Evolutionary conservation across 1,140 invertebrate species (phyloP), one percentile per base, ranked within the genome.

Genomic region (Oedothorax gibbosus): DNA sequence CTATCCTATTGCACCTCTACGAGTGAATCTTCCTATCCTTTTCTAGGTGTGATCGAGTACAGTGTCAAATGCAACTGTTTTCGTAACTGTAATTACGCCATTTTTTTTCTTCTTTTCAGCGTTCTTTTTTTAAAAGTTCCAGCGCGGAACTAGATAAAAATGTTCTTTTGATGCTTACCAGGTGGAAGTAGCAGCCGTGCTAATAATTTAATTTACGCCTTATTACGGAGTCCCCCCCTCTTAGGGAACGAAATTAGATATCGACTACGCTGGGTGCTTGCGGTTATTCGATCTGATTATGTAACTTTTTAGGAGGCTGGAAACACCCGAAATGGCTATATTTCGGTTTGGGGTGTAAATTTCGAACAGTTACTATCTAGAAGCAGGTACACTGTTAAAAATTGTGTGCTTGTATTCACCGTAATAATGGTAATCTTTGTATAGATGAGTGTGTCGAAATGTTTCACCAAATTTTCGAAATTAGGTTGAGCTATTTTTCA

Each of bases 191-290:
- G 75, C 75, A 77, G 75, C 57, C 75, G 75, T 77, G 75, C 60
- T 77, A 77, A 77, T 77, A 77, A 77, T 77, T 77, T 79, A 79
- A 79, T 79, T 68, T 79, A 68, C 77, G 77, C 77, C 60, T 50
- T 56, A 65, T 79, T 79, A 57, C 72, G 21, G 72, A 15, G 35
- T 35, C 35, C 35, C 35, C 35, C 35, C 35, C 35, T 35, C 35
- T 35, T 35, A 35, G 18, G 57, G 18, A 57, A 20, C 15, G 72
- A 12, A 75, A 50, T 75, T 75, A 71, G 69, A 71, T 71, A 71
- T 71, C 69, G 69, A 71, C 51, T 71, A 71, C 50, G 54, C 51
- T 21, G 69, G 49, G 51, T 53, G 69, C 50, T 51, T 51, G 50
- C 69, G 60, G 72, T 75, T 60, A 75, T 57, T 10, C 72, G 72